Evolutionary conservation across 2,888 invertebrate genomes (phyloP).

Genomic region (Ephialtes manifestator): DNA sequence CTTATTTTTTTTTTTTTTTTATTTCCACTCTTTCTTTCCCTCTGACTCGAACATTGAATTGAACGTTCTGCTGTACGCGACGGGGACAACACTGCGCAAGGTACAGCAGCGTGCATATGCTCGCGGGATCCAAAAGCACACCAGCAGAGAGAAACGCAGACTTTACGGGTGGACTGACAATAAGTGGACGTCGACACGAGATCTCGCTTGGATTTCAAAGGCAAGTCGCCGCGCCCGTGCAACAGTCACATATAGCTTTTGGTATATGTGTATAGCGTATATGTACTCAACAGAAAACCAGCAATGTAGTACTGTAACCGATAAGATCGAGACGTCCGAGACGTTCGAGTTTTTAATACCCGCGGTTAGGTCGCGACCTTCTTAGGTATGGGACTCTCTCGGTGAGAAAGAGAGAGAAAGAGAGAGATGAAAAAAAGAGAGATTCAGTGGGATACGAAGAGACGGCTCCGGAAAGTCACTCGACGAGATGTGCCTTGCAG

Average conservation of each 20-base stretch:
- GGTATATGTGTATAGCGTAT: slow-evolving; percentile 24
- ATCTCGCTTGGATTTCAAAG: slow-evolving; percentile 70
- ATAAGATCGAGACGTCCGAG: slow-evolving; percentile 69
- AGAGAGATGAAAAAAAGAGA: slow-evolving; percentile 16
- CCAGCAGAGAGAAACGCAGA: slow-evolving; percentile 57
- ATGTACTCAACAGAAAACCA: slow-evolving; percentile 35
- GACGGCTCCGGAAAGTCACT: slow-evolving; percentile 53
- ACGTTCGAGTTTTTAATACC: slow-evolving; percentile 76
- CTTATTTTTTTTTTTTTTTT: slow-evolving; percentile 23
- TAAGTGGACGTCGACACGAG: slow-evolving; percentile 70
- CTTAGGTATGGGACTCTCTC: slow-evolving; percentile 47
- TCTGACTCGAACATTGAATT: slow-evolving; percentile 47
- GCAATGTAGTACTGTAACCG: slow-evolving; percentile 63
- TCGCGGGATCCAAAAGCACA: slow-evolving; percentile 10
- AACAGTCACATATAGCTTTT: slow-evolving; percentile 42
- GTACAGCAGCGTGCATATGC: slow-evolving; percentile 20
- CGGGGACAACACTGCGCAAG: background rate
- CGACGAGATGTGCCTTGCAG: slow-evolving; percentile 53
- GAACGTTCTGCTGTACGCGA: slow-evolving; percentile 38
- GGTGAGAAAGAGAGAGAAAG: slow-evolving; percentile 19
- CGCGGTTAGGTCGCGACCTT: slow-evolving; percentile 70
- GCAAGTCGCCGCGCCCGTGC: slow-evolving; percentile 64
- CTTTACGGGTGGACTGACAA: slow-evolving; percentile 69
- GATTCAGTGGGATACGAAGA: slow-evolving; percentile 30
- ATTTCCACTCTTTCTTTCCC: slow-evolving; percentile 20